Percentiles rank a stretch among this genome's conserved stretches.
Conservation (phyloP, 2,888 invertebrate genomes). For the Coleophora deauratella region DNA sequence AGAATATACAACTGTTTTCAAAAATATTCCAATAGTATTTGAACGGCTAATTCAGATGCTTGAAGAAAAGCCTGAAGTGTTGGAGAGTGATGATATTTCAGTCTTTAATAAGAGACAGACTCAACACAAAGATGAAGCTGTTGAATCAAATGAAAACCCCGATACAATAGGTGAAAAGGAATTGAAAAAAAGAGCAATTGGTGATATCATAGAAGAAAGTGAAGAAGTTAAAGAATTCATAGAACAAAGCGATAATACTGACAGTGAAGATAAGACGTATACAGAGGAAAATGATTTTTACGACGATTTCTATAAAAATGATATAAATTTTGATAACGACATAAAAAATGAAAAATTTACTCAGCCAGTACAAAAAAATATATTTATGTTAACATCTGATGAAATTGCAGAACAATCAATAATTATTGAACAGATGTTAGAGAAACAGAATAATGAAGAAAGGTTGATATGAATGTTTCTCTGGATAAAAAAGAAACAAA, state of each 20-base stretch:
- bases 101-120: slow-evolving; percentile 22
- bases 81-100: slow-evolving; percentile 34
- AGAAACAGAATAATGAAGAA: slow-evolving; percentile 19
- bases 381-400: not conserved
- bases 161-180: slow-evolving; percentile 3
- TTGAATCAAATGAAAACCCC: no score
- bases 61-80: slow-evolving; percentile 36
- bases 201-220: not conserved
- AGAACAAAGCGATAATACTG: not conserved
- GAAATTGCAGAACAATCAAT: slow-evolving; percentile 30
- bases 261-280: slow-evolving; percentile 3
- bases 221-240: not conserved
- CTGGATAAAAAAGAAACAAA: no score
- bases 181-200: slow-evolving; percentile 4
- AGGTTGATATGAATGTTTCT: no score
- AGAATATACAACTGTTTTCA: slow-evolving; percentile 22
- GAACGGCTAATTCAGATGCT: slow-evolving; percentile 37
- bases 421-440: slow-evolving; percentile 30
- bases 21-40: slow-evolving; percentile 38
- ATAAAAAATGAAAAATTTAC: not conserved
- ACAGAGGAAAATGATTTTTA: slow-evolving; percentile 15
- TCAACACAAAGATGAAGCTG: no score
- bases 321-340: not conserved
- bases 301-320: slow-evolving; percentile 11
- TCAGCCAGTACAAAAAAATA: not conserved